Percentiles rank a stretch among this genome's conserved stretches.
These are phyloP conservation scores for Lumbricus terrestris DNA, from an alignment of 2,888 invertebrate genomes.

Conservation along the genomic window DNA sequence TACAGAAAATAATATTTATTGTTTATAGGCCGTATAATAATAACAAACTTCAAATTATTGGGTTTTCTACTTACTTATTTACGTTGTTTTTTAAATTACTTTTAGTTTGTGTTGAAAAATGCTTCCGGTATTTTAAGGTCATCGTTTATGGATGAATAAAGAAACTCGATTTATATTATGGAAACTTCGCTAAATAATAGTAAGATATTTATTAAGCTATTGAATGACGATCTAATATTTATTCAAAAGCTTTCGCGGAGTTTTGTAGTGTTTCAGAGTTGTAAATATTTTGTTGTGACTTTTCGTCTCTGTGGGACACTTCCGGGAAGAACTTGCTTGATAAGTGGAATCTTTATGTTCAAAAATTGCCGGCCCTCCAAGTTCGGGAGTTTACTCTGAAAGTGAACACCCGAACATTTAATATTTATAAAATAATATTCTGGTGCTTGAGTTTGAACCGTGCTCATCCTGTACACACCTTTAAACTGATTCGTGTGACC, in stretches of 20 bases:
- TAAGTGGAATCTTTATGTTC: not conserved
- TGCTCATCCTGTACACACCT: not conserved
- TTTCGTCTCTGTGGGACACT: not conserved
- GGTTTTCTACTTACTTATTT: not conserved
- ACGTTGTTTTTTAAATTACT: not conserved
- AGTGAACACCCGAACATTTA: not conserved
- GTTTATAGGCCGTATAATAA: too few relatives aligned
- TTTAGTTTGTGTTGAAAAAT: not conserved
- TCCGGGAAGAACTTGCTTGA: not conserved
- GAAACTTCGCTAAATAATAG: slow-evolving; percentile 3
- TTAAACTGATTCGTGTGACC: not conserved
- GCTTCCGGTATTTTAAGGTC: not conserved
- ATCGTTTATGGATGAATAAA: not conserved
- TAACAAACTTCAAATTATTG: too few relatives aligned
- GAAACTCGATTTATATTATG: not conserved
- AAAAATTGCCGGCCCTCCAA: not conserved
- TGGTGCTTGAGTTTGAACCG: not conserved
- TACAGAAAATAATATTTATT: too few relatives aligned
- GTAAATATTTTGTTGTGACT: not conserved
- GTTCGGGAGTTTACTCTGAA: not conserved
- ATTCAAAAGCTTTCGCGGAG: not conserved
- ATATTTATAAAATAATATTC: too few relatives aligned
- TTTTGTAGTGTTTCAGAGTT: not conserved
- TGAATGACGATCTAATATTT: not conserved
- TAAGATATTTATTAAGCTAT: not conserved